These are phyloP conservation scores for Eciton burchellii DNA, from an alignment of 1,140 invertebrate species.

Conservation along the genomic window DNA sequence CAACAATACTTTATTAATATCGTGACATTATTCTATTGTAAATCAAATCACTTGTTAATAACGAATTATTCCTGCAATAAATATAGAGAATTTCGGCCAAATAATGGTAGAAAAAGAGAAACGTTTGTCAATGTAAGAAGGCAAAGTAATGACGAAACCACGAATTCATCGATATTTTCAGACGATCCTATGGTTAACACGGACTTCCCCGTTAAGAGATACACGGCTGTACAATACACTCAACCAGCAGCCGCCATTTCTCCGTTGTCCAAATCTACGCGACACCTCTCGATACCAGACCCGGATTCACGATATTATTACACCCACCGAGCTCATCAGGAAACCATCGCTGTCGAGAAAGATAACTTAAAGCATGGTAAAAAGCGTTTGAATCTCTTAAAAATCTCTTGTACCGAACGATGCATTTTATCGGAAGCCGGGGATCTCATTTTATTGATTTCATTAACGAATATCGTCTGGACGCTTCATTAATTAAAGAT, in stretches of 20 bases:
- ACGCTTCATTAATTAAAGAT: not conserved
- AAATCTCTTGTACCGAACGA: not conserved
- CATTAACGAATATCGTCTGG: not conserved
- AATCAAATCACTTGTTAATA: not conserved
- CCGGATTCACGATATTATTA: slow-evolving; percentile 90
- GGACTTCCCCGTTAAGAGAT: slow-evolving; percentile 90
- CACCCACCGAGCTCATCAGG: slow-evolving; percentile 87
- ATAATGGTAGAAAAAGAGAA: not conserved
- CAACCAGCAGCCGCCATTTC: slow-evolving; percentile 92
- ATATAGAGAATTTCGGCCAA: not conserved
- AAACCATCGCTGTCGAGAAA: slow-evolving; percentile 87
- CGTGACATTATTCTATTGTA: not conserved
- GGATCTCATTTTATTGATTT: not conserved
- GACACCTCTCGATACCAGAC: slow-evolving; percentile 91
- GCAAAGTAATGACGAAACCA: slow-evolving; percentile 23
- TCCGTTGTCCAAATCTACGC: slow-evolving; percentile 92
- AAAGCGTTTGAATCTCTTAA: not conserved
- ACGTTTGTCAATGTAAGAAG: not conserved
- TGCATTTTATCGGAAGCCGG: not conserved
- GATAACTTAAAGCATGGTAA: slow-evolving; percentile 85
- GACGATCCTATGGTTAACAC: slow-evolving; percentile 86
- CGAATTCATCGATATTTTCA: slow-evolving; percentile 77
- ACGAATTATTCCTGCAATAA: not conserved
- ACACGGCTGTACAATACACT: slow-evolving; percentile 92
- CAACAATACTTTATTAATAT: no score